These are phyloP conservation scores for Xiphorhynchus erythropygius DNA, from an alignment of 2,797 vertebrate genomes.

Conservation along the genomic window DNA sequence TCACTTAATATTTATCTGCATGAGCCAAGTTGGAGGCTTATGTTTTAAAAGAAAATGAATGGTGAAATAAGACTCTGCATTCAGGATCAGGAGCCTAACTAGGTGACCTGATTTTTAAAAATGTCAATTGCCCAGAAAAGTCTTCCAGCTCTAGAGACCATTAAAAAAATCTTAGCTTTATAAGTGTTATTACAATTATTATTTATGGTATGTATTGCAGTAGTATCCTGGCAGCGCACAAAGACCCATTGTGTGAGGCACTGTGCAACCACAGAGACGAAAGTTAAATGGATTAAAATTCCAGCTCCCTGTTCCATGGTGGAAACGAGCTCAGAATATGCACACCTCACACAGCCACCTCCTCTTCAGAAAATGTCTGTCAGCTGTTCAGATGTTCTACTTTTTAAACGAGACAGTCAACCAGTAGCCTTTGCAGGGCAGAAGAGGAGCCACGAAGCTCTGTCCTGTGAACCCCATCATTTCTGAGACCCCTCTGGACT, in stretches of 20 bases:
- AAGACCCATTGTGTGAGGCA: constrained; percentile 20
- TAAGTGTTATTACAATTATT: constrained; percentile 48
- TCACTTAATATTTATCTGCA: constrained; percentile 40
- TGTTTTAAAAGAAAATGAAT: constrained; percentile 49
- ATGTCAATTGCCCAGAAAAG: constrained; percentile 35
- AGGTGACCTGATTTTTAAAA: constrained; percentile 44
- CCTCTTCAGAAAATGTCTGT: background rate
- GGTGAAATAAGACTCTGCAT: constrained; percentile 25
- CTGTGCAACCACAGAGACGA: background rate
- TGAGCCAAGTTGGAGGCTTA: constrained; percentile 48
- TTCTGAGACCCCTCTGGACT: background rate
- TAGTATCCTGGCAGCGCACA: background rate
- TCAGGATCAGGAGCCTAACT: constrained; percentile 28
- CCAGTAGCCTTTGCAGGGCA: background rate
- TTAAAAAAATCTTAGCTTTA: constrained; percentile 10
- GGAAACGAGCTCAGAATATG: background rate
- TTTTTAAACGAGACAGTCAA: background rate
- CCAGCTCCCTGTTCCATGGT: background rate
- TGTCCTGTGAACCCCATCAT: background rate
- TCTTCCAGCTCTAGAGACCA: constrained; percentile 19
- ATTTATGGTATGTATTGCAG: constrained; percentile 32
- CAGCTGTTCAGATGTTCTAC: background rate
- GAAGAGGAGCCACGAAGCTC: background rate
- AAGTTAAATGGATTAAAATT: constrained; percentile 30
- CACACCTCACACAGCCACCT: background rate